These are phyloP conservation scores for Dicroscelio sp. DNA, from an alignment of 2,888 invertebrate species.

Conservation along the genomic window DNA sequence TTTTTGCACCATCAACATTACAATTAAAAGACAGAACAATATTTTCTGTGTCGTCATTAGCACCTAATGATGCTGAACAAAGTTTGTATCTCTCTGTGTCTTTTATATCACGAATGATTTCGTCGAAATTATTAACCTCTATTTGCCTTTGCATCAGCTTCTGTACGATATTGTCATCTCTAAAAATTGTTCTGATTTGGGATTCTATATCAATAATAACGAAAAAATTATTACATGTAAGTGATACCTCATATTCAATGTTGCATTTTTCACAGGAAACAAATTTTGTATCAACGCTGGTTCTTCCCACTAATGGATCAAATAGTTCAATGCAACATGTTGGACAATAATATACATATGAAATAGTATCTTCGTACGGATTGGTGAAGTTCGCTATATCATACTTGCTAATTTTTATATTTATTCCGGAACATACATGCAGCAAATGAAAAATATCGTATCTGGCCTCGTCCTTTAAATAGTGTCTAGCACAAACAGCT, in stretches of 20 bases:
- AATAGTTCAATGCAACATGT: background rate
- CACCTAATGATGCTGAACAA: background rate
- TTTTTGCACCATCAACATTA: constrained; percentile 10
- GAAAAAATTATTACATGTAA: background rate
- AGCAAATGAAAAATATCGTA: constrained; percentile 1
- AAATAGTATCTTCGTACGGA: background rate
- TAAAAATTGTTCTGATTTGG: background rate
- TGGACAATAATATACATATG: background rate
- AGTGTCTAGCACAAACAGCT: background rate
- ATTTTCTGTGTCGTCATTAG: background rate
- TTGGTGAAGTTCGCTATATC: background rate
- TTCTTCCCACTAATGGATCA: background rate
- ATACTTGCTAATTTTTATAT: background rate
- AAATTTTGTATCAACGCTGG: background rate
- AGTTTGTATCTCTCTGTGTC: background rate
- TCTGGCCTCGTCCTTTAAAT: background rate
- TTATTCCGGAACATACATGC: background rate
- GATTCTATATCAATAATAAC: background rate
- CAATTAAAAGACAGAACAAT: background rate
- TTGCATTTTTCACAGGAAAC: background rate
- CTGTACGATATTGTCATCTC: background rate
- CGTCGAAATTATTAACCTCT: background rate
- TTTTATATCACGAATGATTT: background rate
- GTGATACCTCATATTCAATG: background rate
- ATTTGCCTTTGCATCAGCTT: background rate